Conservation (phyloP, 2,113 vertebrate genomes). For the Aythya baeri region DNA sequence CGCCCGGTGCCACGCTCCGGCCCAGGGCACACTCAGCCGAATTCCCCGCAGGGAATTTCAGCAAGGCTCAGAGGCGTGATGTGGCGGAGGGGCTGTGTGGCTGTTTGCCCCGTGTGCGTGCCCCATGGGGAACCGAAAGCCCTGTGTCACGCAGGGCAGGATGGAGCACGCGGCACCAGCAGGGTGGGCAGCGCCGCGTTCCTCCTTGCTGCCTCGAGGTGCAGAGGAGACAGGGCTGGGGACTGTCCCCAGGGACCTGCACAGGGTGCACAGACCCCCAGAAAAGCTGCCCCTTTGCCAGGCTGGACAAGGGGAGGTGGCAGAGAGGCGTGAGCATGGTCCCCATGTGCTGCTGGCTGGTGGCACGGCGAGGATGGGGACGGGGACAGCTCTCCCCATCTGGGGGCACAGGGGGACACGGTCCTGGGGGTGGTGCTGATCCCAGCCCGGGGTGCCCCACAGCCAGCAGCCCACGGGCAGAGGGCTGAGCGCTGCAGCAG, state of each 20-base stretch:
- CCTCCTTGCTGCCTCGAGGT: neutral
- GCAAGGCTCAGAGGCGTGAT: neutral
- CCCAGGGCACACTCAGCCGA: fast-evolving
- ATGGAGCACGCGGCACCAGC: neutral
- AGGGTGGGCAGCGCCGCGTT: fast-evolving
- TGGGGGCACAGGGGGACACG: neutral
- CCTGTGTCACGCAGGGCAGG: neutral
- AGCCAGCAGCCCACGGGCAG: fast-evolving
- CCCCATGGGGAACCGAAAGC: neutral
- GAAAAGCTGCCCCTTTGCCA: too few relatives aligned
- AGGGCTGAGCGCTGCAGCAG: neutral
- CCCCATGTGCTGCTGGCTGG: neutral
- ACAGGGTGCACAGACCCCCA: too few relatives aligned
- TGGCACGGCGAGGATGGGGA: neutral
- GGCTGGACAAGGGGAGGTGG: fast-evolving
- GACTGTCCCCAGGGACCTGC: neutral
- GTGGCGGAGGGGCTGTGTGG: neutral
- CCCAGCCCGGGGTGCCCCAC: neutral
- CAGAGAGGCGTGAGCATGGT: fast-evolving
- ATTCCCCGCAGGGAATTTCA: neutral
- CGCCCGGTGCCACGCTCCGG: fast-evolving
- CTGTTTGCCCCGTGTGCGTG: neutral
- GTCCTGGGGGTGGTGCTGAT: fast-evolving
- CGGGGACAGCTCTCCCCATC: fast-evolving
- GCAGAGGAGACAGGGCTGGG: neutral